Conservation (phyloP, 2,113 vertebrate species). For the Buteo buteo region DNA sequence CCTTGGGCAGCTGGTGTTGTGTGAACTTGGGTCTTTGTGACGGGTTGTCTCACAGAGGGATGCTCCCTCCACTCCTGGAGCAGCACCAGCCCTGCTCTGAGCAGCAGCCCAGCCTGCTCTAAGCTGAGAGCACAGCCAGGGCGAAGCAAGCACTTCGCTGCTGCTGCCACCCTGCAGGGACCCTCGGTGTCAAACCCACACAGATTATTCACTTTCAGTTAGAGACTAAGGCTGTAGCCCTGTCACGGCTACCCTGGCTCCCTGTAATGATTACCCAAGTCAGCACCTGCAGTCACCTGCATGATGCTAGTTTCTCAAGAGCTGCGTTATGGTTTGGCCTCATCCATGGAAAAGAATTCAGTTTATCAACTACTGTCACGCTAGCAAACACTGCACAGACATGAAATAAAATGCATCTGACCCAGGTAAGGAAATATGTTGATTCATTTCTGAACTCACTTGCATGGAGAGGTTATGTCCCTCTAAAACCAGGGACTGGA, state of each 20-base stretch:
- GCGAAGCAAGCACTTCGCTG: accelerated
- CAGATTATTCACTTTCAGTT: accelerated
- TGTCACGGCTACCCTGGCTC: not conserved
- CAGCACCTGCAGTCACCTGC: not conserved
- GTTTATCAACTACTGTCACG: not conserved
- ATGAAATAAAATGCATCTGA: not conserved
- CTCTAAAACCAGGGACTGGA: not conserved
- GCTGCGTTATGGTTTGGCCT: not conserved
- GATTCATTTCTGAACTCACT: not conserved
- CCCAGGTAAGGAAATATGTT: not conserved
- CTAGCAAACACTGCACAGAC: not conserved
- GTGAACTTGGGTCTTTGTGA: too few relatives aligned
- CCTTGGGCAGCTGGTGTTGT: not conserved
- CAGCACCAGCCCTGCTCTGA: too few relatives aligned
- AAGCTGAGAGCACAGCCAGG: too few relatives aligned
- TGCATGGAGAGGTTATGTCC: not conserved
- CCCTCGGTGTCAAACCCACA: accelerated
- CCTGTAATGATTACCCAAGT: not conserved
- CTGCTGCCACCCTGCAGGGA: not conserved
- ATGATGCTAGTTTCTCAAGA: not conserved
- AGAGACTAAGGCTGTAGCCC: not conserved
- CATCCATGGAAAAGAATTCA: not conserved
- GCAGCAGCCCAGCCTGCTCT: too few relatives aligned
- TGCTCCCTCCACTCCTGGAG: too few relatives aligned
- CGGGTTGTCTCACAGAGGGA: accelerated